Evolutionary conservation across 2,888 invertebrate genomes (phyloP).

Genomic region (Seira musarum): DNA sequence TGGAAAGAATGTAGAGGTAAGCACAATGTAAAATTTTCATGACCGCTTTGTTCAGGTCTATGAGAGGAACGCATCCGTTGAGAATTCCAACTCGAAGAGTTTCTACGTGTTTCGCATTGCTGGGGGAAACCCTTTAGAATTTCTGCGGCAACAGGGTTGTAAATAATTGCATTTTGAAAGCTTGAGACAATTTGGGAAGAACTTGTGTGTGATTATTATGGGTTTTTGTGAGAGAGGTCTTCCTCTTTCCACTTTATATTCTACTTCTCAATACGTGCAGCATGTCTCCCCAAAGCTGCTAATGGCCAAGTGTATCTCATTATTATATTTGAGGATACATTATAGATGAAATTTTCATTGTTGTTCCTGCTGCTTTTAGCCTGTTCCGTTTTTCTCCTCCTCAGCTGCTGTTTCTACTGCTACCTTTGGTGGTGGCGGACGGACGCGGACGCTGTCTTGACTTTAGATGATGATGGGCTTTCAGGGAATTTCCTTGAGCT

Average conservation of each 20-base stretch:
- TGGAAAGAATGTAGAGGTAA: no score
- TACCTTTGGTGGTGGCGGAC: neutral
- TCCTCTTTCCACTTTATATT: neutral
- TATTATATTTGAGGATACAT: conserved; percentile 52
- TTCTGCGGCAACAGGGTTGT: conserved; percentile 60
- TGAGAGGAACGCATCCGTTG: no score
- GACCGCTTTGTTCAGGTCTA: neutral
- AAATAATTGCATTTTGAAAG: conserved; percentile 46
- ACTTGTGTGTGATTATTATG: conserved; percentile 41
- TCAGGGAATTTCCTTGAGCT: conserved; percentile 1
- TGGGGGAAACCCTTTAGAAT: conserved; percentile 68
- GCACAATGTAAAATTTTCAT: conserved; percentile 52
- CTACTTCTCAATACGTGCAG: neutral
- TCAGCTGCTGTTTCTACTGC: conserved; percentile 6
- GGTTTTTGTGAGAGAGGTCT: conserved; percentile 21
- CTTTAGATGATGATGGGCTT: neutral
- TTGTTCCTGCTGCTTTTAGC: conserved; percentile 40
- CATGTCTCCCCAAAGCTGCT: conserved; percentile 33
- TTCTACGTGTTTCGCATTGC: conserved; percentile 69
- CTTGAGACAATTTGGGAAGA: conserved; percentile 32
- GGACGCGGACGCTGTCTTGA: neutral
- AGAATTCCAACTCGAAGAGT: conserved; percentile 59
- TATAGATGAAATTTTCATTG: conserved; percentile 56
- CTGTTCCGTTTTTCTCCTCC: conserved; percentile 42
- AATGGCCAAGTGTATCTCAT: conserved; percentile 59